Conservation (phyloP, 2,888 invertebrate species). For the Tenthredo notha region DNA sequence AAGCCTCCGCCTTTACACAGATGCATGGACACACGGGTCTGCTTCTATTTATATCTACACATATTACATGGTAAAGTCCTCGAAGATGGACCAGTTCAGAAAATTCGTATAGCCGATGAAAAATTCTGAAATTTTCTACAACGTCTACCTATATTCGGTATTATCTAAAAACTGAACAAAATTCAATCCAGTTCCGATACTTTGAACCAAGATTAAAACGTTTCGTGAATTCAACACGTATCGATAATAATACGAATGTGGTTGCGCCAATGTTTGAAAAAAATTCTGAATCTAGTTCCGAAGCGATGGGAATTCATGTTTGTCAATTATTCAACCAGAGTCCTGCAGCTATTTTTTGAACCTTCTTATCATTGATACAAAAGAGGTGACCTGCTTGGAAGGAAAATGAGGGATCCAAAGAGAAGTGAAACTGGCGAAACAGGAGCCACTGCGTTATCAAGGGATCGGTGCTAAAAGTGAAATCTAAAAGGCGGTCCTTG, state of each 20-base stretch:
- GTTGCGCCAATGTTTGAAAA: too few relatives aligned
- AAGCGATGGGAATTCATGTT: background rate
- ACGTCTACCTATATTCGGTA: background rate
- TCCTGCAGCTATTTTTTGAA: background rate
- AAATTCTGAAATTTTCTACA: background rate
- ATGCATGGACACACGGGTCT: constrained; percentile 50
- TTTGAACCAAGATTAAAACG: background rate
- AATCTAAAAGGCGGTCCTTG: constrained; percentile 24
- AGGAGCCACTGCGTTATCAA: constrained; percentile 55
- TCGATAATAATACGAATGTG: background rate
- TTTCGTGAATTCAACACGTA: background rate
- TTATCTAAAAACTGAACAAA: background rate
- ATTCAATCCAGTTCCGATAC: background rate
- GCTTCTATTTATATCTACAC: constrained; percentile 56
- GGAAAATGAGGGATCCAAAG: background rate
- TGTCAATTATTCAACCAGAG: background rate
- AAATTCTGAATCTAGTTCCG: too few relatives aligned
- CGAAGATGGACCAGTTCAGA: background rate
- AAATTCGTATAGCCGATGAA: background rate
- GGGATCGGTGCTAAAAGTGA: constrained; percentile 58
- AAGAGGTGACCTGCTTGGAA: background rate
- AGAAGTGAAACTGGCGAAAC: background rate
- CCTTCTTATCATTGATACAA: background rate
- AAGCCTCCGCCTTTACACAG: constrained; percentile 20
- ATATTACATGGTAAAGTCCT: background rate